These are phyloP conservation scores for Octonoba sinensis DNA, from an alignment of 2,888 invertebrate species.

Conservation along the genomic window DNA sequence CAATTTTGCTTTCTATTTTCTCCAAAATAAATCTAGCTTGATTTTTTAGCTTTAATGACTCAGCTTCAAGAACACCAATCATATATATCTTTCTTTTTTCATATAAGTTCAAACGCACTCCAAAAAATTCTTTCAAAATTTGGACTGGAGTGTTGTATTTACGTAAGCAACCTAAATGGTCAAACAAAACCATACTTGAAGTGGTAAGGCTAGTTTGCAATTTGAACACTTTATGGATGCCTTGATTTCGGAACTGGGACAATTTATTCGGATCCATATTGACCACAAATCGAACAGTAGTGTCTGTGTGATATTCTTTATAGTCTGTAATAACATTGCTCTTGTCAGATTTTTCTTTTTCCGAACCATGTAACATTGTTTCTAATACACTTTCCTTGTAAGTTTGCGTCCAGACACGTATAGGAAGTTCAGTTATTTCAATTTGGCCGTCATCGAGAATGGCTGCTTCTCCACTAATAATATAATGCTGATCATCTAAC, in stretches of 20 bases:
- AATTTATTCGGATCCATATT: slow-evolving; percentile 82
- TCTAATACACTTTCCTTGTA: slow-evolving; percentile 96
- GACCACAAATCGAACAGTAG: slow-evolving; percentile 91
- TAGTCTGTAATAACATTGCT: slow-evolving; percentile 74
- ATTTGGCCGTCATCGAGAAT: slow-evolving; percentile 83
- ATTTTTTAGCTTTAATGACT: slow-evolving; percentile 87
- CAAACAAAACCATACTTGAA: slow-evolving; percentile 87
- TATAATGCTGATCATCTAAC: slow-evolving; percentile 80
- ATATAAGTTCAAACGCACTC: slow-evolving; percentile 84
- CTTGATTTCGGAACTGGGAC: slow-evolving; percentile 82
- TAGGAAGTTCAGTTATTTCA: slow-evolving; percentile 95
- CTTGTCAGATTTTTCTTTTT: slow-evolving; percentile 73
- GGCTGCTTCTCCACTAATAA: slow-evolving; percentile 86
- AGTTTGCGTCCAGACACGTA: slow-evolving; percentile 93
- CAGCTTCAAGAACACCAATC: slow-evolving; percentile 90
- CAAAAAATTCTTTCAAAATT: slow-evolving; percentile 87
- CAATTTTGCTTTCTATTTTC: slow-evolving; percentile 87
- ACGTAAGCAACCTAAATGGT: slow-evolving; percentile 76
- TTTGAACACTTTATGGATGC: slow-evolving; percentile 95
- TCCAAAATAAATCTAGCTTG: slow-evolving; percentile 91
- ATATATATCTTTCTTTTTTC: slow-evolving; percentile 88
- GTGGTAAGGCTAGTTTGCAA: slow-evolving; percentile 79
- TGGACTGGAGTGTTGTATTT: slow-evolving; percentile 84
- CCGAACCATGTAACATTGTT: slow-evolving; percentile 84
- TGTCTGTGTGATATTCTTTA: slow-evolving; percentile 96